Evolutionary conservation across 2,888 invertebrate species (phyloP), one percentile per base, ranked within the genome.

Genomic region (Melipona beecheii): DNA sequence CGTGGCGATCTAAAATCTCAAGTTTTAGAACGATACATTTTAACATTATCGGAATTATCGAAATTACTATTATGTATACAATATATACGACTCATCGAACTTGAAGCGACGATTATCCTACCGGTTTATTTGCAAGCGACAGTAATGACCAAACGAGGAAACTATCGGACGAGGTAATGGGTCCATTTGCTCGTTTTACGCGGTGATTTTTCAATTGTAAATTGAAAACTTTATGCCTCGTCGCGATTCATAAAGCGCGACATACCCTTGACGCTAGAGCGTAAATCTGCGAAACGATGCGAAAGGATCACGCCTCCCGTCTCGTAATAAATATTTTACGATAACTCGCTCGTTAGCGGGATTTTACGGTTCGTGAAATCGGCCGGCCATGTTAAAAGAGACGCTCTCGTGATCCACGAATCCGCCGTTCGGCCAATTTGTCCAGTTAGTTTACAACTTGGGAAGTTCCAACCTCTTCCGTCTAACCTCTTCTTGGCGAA

Each of bases 241-340:
- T 15, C 54, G 31, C 65, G 31, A 27, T 27, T 27, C 27, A 11
- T 60, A 64, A 78, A 64, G 19, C 19, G 50, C 56, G 56, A 15
- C 68, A 21, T 75, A 27, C 27, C 27, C 27, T 27, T 27, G 27
- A 27, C 58, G 65, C 15, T 50, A n/a, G 71, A 64, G 64, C 71
- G 64, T 77, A 77, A 71, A 77, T 77, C 71, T 70, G n/a, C 17
- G 50, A 27, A 71, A 77, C 66, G 78, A 49, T n/a, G 69, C 70
- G 36, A n/a, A 69, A 58, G 49, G 54, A 65, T 75, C 56, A 24
- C 49, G 50, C 19, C 52, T 60, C 17, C 24, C 36, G 17, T 66
- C 24, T 24, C 43, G 69, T 60, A 69, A 77, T 77, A 77, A 77
- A 77, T 71, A 65, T 71, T 77, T 77, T 77, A 77, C 77, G 77